Base-by-base conservation (phyloP, 2,113 vertebrate genomes). In the Misgurnus mizolepis region DNA sequence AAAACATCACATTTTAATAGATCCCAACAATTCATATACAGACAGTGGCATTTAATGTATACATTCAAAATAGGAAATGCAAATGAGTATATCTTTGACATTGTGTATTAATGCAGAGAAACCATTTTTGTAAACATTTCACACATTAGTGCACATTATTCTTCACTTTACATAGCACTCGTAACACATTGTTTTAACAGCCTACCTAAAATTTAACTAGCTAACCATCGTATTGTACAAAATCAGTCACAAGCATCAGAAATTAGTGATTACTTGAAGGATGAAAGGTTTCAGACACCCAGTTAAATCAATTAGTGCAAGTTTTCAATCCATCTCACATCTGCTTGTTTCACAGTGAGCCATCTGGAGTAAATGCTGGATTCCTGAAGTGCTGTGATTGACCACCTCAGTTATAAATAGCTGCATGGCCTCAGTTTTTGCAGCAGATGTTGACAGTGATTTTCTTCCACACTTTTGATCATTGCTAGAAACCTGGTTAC, bases 121-220 rank as follows among this genome's bases (percentile, higher is more conserved):
- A 58, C 22, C 53, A 27, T 27, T 75, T 61, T 73, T 74, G 84
- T 87, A 86, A 87, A 84, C 84, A 81, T 58, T 45, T 80, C 76
- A 86, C 86, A 85, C 83, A 80, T 83, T 85, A 86, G 85, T 81
- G 79, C 83, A 83, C 83, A 58, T 78, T 49, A n/a, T 69, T 22
- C 34, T 45, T 50, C 11, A 74, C 17, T 27, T 47, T 14, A 18
- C 12, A 74, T 10, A 41, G 39, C 22, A 49, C 22, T 8, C 7
- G 47, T 62, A 22, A 64, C 18, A 75, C 14, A 0, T 45, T 74
- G 22, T 61, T 73, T 60, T 27, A 45, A 45, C 8, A 17, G 4
- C 11, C 12, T 12, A 4, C 45, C 17, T 22, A 2, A 43, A n/a
- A 60, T 58, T 73, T n/a, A 55, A 71, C 15, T 74, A 56, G 41